Percentiles rank a stretch among this genome's conserved stretches.
These are phyloP conservation scores for Platysternon megacephalum DNA, from an alignment of 2,113 vertebrate species.

Conservation along the genomic window DNA sequence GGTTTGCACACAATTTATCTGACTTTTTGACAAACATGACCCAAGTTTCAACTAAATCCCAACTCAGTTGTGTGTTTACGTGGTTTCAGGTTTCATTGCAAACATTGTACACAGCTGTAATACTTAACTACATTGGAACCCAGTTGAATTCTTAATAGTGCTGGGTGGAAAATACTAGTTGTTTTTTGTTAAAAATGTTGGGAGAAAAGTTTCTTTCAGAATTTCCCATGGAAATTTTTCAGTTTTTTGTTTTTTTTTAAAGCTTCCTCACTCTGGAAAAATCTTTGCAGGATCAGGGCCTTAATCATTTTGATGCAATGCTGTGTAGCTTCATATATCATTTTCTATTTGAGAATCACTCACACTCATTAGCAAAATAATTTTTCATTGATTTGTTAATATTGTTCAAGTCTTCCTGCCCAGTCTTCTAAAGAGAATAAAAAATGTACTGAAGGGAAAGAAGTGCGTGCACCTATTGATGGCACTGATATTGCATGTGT, in stretches of 20 bases:
- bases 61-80: not conserved
- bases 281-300: not conserved
- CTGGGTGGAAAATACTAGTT: not conserved
- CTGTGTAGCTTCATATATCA: not conserved
- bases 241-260: not conserved
- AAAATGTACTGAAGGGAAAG: not conserved
- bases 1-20: conserved; percentile 57
- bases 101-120: not conserved
- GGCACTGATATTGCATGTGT: not conserved
- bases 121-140: not conserved
- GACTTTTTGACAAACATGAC: conserved; percentile 58
- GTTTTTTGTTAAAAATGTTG: not conserved
- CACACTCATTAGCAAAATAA: not conserved
- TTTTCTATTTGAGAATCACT: not conserved
- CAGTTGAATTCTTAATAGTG: not conserved
- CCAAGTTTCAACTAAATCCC: conserved; percentile 35
- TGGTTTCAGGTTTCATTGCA: not conserved
- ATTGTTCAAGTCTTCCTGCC: not conserved
- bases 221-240: conserved; percentile 10
- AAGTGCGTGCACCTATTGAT: not conserved
- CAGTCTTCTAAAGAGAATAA: not conserved
- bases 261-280: not conserved
- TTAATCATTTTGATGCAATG: not conserved
- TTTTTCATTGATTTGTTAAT: not conserved
- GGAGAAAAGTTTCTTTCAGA: not conserved